Evolutionary conservation across 2,888 invertebrate genomes (phyloP), one percentile per base, ranked within the genome.

Genomic region (Macaria liturata): DNA sequence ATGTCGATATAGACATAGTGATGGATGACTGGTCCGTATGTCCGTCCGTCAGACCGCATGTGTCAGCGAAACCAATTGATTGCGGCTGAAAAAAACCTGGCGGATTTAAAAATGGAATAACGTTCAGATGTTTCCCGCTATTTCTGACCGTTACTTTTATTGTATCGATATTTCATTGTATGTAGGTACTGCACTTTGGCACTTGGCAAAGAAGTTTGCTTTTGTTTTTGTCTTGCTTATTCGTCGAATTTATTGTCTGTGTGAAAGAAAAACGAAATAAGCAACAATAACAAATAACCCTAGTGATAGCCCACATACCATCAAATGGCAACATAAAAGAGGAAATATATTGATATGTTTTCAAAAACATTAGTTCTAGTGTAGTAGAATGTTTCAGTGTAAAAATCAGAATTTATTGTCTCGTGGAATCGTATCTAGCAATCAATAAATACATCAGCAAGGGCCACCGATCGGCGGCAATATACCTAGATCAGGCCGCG

Each of bases 21-120:
- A 57, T 60, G 46, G 56, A 60, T 60, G 40, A 49, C 49, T 30
- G 20, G 56, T 46, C 34, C 43, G 43, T 53, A 49, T 56, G 49
- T 46, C 56, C 48, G 51, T 34, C 45, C 58, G 49, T 30, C 37
- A 45, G 34, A 53, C 49, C 54, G 49, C 50, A 30, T 52, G 48
- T 54, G 59, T 40, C 45, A 49, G 34, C 58, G 47, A 31, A 37
- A 32, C 51, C 51, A 46, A 57, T 57, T 57, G 56, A 56, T 60
- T 50, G 50, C 56, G 46, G 46, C 49, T 40, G 47, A 61, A 61
- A 59, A 60, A 61, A 57, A 31, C 32, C 45, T 54, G 56, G 47
- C 53, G 44, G 54, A 20, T 54, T 57, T 47, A 54, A 61, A 57
- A 61, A 57, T 54, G 45, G 57, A 57, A 59, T 54, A 60, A 47